Conservation (phyloP, 2,888 invertebrate genomes). For the Abscondita cerata region DNA sequence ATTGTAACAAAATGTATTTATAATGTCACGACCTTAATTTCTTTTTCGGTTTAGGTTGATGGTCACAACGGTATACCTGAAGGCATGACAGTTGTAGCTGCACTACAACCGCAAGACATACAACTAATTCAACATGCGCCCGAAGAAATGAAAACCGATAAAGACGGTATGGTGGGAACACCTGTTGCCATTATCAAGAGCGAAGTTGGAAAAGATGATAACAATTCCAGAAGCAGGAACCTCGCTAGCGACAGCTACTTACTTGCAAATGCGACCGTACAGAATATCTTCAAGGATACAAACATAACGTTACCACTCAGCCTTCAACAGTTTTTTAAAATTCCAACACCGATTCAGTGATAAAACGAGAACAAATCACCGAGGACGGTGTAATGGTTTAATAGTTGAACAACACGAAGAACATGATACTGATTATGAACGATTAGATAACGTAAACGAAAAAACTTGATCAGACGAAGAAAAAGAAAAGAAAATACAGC, state of each 20-base stretch:
- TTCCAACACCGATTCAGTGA: constrained; percentile 63
- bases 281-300: no score
- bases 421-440: constrained; percentile 51
- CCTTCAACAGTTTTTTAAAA: constrained; percentile 69
- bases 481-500: constrained; percentile 70
- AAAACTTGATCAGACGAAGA: constrained; percentile 52
- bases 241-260: constrained; percentile 60
- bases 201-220: constrained; percentile 48
- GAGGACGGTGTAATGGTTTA: constrained; percentile 60
- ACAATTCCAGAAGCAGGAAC: constrained; percentile 42
- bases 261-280: constrained; percentile 64
- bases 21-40: no score
- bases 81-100: constrained; percentile 73
- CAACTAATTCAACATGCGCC: constrained; percentile 63
- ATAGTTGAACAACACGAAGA: constrained; percentile 57
- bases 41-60: constrained; percentile 53
- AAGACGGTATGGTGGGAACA: constrained; percentile 56
- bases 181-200: constrained; percentile 63
- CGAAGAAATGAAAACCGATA: constrained; percentile 29
- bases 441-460: constrained; percentile 55
- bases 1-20: constrained; percentile 67
- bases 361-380: constrained; percentile 61
- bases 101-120: constrained; percentile 73
- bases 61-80: constrained; percentile 63
- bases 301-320: constrained; percentile 63